Percentiles rank a stretch among this genome's conserved stretches.
phyloP scores from a whole-genome alignment of 2,797 vertebrate species.

The Champsocephalus gunnari region DNA sequence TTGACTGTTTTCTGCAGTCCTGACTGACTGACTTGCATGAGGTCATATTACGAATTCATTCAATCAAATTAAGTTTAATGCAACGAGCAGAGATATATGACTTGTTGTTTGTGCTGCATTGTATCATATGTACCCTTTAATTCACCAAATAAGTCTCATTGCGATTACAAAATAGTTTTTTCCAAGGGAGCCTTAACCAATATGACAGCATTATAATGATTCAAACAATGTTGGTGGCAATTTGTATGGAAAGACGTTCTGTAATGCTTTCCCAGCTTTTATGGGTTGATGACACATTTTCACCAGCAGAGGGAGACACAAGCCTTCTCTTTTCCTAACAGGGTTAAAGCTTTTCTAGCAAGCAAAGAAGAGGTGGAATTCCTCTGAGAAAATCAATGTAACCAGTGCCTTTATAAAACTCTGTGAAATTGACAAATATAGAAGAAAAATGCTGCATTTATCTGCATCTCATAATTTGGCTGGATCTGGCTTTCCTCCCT shows the following conservation, averaged over 20 bases:
- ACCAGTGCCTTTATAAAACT: constrained; percentile 7
- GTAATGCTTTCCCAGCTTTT: neutral
- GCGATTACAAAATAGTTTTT: no score
- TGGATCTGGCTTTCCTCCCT: constrained; percentile 31
- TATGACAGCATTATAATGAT: no score
- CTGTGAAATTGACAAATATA: constrained; percentile 1
- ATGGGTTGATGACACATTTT: neutral
- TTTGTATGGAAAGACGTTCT: neutral
- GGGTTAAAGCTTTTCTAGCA: neutral
- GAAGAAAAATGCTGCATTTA: constrained; percentile 30
- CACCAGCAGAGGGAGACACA: constrained; percentile 71
- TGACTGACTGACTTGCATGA: neutral
- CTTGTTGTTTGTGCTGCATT: neutral
- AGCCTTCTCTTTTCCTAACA: neutral
- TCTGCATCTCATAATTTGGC: constrained; percentile 50
- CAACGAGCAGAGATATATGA: neutral
- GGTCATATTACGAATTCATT: neutral
- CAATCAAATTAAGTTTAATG: neutral
- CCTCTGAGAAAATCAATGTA: constrained; percentile 11
- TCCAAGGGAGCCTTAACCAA: no score
- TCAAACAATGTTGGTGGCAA: neutral
- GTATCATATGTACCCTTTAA: no score
- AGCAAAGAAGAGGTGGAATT: constrained; percentile 2
- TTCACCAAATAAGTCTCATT: no score
- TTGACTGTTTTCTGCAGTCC: neutral